Base-by-base conservation (phyloP, 1,140 invertebrate genomes). In the Plodia interpunctella region DNA sequence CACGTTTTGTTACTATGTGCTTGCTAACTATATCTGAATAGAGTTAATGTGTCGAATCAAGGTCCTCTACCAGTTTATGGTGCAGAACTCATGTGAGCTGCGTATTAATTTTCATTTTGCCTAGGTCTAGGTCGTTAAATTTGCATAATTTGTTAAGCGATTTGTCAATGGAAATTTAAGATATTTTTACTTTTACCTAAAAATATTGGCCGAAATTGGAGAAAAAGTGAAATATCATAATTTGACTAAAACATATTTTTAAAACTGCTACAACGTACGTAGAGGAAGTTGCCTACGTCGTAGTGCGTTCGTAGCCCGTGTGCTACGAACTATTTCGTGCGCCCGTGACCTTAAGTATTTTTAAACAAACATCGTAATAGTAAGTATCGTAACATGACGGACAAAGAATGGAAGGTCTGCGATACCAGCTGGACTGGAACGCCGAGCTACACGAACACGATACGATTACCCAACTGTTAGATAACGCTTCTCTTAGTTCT, bases 401-500 rank as follows among this genome's bases (percentile, higher is more conserved):
- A 44, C 15, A n/a, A 44, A 15, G 38, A 44, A 44, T 44, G 38
- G 38, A 44, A 17, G 38, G 38, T 44, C 38, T 17, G 38, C 15
- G 38, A 44, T 15, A 15, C 15, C 38, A 44, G 38, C 38, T 44
- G 51, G 51, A 53, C 21, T 21, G 51, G 19, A 53, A 25, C 51
- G 51, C 30, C 8, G 30, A 44, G 38, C 38, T 15, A 44, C 38
- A 17, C 38, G 38, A 54, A 25, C 11, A 35, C 54, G 54, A 55
- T 55, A 55, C 32, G 55, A 56, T 56, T 55, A 56, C 17, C 35
- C 19, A 56, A 56, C 55, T 44, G 51, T 53, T 53, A 53, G 51
- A 53, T 53, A 53, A 53, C 51, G 51, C 5, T n/a, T 25, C 51
- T 18, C 51, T 18, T 53, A 53, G 51, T 53, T 20, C 21, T 53